Evolutionary conservation across 2,888 invertebrate species (phyloP).

Genomic region (Acleris cristana): DNA sequence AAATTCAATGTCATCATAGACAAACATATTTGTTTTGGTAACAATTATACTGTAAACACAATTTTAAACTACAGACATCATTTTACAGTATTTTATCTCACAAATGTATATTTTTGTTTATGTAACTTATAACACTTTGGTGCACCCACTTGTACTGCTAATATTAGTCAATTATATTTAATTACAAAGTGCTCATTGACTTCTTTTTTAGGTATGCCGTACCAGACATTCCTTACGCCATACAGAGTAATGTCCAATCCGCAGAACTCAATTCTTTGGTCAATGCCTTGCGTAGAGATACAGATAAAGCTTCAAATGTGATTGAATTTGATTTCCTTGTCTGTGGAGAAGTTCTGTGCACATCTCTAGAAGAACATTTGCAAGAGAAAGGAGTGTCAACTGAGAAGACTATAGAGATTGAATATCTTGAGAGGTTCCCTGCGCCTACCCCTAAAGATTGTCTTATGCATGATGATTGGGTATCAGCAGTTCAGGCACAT

Average conservation of each 20-base stretch:
- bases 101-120: too few relatives aligned
- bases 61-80: too few relatives aligned
- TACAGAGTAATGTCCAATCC: slow-evolving; percentile 88
- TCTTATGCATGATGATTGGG: slow-evolving; percentile 98
- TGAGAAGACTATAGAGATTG: slow-evolving; percentile 94
- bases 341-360: slow-evolving; percentile 91
- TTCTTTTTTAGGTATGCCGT: slow-evolving; percentile 89
- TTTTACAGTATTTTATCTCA: too few relatives aligned
- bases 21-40: too few relatives aligned
- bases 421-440: slow-evolving; percentile 95
- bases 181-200: background rate
- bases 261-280: slow-evolving; percentile 90
- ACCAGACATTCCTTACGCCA: slow-evolving; percentile 92
- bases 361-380: slow-evolving; percentile 89
- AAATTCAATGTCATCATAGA: too few relatives aligned
- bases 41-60: too few relatives aligned
- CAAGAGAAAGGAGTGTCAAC: slow-evolving; percentile 89
- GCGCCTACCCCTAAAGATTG: slow-evolving; percentile 97
- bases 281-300: slow-evolving; percentile 89
- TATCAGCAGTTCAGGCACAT: slow-evolving; percentile 91
- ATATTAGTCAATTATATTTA: background rate
- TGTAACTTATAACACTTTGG: too few relatives aligned
- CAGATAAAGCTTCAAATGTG: slow-evolving; percentile 61
- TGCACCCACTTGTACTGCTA: background rate
- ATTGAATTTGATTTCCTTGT: slow-evolving; percentile 95